Conservation (phyloP, 1,140 invertebrate species). For the Drosophila melanica region DNA sequence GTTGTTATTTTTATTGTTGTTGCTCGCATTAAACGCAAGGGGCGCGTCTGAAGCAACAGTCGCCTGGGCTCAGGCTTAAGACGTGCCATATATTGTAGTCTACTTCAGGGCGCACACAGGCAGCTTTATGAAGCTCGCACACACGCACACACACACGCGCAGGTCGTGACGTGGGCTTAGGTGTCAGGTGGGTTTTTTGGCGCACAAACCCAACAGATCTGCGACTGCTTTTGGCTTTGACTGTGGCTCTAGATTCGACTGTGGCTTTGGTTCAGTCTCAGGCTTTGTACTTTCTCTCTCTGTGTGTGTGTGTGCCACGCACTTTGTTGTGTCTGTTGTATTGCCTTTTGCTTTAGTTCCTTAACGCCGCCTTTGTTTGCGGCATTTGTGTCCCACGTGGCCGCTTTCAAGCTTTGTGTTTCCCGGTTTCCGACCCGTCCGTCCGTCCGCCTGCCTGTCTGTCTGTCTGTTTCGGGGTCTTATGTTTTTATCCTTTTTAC, state of each 20-base stretch:
- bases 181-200: constrained; percentile 43
- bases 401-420: constrained; percentile 24
- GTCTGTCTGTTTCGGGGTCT: constrained; percentile 17
- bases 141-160: constrained; percentile 26
- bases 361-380: constrained; percentile 33
- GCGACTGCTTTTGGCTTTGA: constrained; percentile 7
- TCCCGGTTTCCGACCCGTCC: background rate
- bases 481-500: constrained; percentile 58
- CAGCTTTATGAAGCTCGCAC: constrained; percentile 31
- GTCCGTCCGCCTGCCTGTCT: constrained; percentile 16
- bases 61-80: constrained; percentile 51
- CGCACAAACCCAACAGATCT: constrained; percentile 28
- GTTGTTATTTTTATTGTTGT: constrained; percentile 58
- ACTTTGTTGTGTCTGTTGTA: constrained; percentile 54
- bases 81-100: constrained; percentile 71
- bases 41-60: constrained; percentile 76
- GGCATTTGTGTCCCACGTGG: constrained; percentile 37
- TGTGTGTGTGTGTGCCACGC: constrained; percentile 36
- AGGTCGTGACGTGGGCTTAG: constrained; percentile 57
- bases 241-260: constrained; percentile 13
- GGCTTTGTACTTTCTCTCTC: constrained; percentile 37
- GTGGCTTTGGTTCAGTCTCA: constrained; percentile 22
- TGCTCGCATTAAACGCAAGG: constrained; percentile 65
- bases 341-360: constrained; percentile 41
- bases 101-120: constrained; percentile 38